phyloP scores from a whole-genome alignment of 1,140 invertebrate genomes.

The Eriosoma lanigerum region DNA sequence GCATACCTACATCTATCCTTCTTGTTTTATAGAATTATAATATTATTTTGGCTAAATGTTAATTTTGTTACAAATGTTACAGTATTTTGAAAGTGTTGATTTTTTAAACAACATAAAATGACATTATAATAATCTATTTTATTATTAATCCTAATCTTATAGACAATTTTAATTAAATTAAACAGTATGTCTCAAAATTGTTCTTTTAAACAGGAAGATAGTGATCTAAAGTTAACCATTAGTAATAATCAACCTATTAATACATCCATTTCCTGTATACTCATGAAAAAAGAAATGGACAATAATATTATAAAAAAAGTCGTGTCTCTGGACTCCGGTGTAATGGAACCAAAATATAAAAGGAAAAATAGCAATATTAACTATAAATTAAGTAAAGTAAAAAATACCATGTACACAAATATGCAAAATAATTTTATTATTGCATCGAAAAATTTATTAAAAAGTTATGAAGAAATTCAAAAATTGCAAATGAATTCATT shows the following conservation, averaged over 20 bases:
- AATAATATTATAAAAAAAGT: background rate
- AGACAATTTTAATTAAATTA: background rate
- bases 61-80: no score
- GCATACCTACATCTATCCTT: no score
- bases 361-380: background rate
- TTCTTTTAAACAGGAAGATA: background rate
- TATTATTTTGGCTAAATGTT: slow-evolving; percentile 11
- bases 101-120: background rate
- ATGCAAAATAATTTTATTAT: background rate
- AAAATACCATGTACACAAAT: background rate
- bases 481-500: background rate
- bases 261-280: background rate
- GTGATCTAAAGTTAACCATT: background rate
- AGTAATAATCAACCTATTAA: background rate
- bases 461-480: background rate
- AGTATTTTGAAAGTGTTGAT: no score
- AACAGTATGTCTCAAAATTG: background rate
- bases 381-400: slow-evolving; percentile 1
- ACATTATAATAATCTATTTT: no score
- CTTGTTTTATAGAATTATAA: no score
- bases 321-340: background rate
- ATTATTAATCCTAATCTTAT: background rate
- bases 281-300: background rate
- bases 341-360: background rate
- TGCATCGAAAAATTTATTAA: background rate